A percentile compares a stretch with the other conserved stretches of the same genome.
phyloP scores from a whole-genome alignment of 2,888 invertebrate species.

The Caenorhabditis imperialis region DNA sequence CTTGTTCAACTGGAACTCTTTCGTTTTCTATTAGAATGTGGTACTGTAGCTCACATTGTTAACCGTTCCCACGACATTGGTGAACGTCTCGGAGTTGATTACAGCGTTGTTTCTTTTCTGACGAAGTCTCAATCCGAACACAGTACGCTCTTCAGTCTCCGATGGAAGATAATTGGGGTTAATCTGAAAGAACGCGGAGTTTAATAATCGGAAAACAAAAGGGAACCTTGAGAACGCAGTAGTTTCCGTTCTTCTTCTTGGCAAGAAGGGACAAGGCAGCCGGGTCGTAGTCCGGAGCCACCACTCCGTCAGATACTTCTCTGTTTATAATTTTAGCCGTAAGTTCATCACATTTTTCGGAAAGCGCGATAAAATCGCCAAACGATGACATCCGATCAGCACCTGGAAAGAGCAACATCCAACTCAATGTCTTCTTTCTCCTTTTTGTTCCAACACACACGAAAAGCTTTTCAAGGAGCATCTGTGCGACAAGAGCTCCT shows the following conservation, averaged over 20 bases:
- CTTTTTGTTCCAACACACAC: too few species aligned
- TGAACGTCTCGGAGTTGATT: conserved; percentile 86
- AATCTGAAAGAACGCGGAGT: conserved; percentile 82
- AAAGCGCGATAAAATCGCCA: conserved; percentile 96
- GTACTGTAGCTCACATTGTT: conserved; percentile 80
- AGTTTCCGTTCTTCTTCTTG: conserved; percentile 94
- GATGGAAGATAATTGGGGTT: conserved; percentile 89
- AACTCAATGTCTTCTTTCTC: neutral
- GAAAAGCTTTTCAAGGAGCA: conserved; percentile 47
- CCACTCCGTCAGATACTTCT: conserved; percentile 97
- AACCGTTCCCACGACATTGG: conserved; percentile 86
- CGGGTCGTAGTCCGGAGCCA: conserved; percentile 91
- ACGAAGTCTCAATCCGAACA: conserved; percentile 87
- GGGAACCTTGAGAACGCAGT: conserved; percentile 87
- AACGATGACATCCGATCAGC: conserved; percentile 99
- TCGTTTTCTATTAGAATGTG: neutral
- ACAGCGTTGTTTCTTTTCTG: conserved; percentile 91
- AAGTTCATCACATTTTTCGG: conserved; percentile 89
- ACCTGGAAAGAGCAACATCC: conserved; percentile 79
- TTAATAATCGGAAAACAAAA: neutral
- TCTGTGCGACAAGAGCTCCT: conserved; percentile 36
- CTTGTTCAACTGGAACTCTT: conserved; percentile 82
- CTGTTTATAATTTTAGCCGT: conserved; percentile 92
- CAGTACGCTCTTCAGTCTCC: conserved; percentile 86
- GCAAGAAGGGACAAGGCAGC: conserved; percentile 89